phyloP scores from a whole-genome alignment of 1,140 invertebrate species.

The Lepidotrigona ventralis region DNA sequence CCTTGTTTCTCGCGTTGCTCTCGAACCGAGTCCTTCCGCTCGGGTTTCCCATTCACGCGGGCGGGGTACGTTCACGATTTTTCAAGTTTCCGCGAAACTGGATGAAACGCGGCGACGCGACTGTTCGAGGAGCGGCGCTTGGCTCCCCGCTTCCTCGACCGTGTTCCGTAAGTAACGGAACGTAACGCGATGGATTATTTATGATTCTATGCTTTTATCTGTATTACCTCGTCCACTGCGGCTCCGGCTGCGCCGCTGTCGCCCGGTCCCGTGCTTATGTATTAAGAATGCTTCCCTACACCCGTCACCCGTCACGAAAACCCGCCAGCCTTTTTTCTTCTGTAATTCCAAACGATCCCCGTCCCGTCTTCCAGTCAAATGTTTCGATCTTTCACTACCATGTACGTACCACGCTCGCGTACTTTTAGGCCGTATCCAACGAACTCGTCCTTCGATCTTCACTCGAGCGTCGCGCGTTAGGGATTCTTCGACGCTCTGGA shows the following conservation, averaged over 20 bases:
- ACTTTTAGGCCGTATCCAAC: no score
- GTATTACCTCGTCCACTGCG: slow-evolving; percentile 42
- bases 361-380: background rate
- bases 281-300: slow-evolving; percentile 8
- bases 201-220: slow-evolving; percentile 48
- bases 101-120: background rate
- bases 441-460: background rate
- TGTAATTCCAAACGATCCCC: background rate
- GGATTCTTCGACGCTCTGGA: no score
- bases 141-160: no score
- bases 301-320: background rate
- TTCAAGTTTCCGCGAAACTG: background rate
- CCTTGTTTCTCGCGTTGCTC: background rate
- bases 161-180: background rate
- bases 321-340: background rate
- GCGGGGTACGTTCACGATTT: slow-evolving; percentile 1
- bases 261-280: background rate
- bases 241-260: background rate
- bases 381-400: no score
- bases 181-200: slow-evolving; percentile 47
- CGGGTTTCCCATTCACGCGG: background rate
- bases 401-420: no score
- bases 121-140: background rate
- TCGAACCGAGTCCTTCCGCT: background rate
- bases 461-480: no score